Conservation (phyloP, 2,113 vertebrate species). For the Ariopsis seemanni region DNA sequence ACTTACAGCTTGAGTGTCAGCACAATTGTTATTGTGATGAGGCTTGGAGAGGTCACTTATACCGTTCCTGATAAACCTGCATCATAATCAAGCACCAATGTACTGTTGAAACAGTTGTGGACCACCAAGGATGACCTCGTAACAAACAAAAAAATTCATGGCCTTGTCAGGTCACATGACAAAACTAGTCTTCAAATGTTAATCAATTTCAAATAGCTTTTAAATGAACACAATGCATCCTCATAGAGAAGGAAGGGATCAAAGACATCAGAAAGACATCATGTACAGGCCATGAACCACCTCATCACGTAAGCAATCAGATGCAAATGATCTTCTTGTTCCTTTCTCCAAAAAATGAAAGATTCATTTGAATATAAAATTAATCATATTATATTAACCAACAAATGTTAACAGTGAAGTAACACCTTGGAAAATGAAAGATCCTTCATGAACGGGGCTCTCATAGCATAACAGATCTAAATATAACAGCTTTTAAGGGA, state of each 20-base stretch:
- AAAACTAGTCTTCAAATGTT: constrained; percentile 29
- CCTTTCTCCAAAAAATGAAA: not conserved
- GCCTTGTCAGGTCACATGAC: not conserved
- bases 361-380: constrained; percentile 44
- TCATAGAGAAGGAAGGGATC: not conserved
- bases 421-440: not conserved
- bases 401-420: constrained; percentile 1
- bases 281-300: not conserved
- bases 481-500: constrained; percentile 25
- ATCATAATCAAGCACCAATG: constrained; percentile 19
- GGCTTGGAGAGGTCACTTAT: not conserved
- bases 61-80: not conserved
- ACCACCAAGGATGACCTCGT: not conserved
- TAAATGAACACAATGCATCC: constrained; percentile 26
- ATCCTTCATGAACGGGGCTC: not conserved
- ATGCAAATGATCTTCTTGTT: constrained; percentile 37
- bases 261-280: constrained; percentile 10
- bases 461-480: constrained; percentile 13
- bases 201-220: constrained; percentile 40
- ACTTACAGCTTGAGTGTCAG: constrained; percentile 14
- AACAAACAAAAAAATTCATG: not conserved
- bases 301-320: constrained; percentile 30
- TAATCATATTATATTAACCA: constrained; percentile 3
- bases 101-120: not conserved
- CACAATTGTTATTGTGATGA: not conserved